A percentile compares a stretch with the other conserved stretches of the same genome.
phyloP scores from a whole-genome alignment of 2,888 invertebrate genomes.

The Chironomus riparius region DNA sequence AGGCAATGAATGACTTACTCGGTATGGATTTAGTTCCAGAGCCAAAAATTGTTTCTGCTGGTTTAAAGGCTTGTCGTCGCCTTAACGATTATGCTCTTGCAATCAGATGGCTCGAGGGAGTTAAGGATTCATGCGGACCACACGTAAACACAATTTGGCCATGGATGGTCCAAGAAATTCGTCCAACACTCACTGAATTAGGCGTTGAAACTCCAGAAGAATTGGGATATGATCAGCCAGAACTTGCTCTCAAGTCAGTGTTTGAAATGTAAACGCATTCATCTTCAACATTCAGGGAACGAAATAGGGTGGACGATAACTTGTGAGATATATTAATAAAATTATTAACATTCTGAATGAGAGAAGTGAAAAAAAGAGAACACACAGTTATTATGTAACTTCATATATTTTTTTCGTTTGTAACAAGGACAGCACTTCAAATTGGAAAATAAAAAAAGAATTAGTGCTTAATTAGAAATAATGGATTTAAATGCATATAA shows the following conservation, averaged over 20 bases:
- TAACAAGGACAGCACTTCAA: neutral
- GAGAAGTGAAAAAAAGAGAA: neutral
- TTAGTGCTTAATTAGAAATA: conserved; percentile 14
- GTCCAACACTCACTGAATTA: conserved; percentile 77
- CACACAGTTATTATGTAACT: conserved; percentile 6
- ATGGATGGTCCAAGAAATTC: conserved; percentile 75
- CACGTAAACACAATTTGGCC: conserved; percentile 66
- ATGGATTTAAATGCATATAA: neutral
- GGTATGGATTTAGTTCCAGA: conserved; percentile 83
- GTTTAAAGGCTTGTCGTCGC: conserved; percentile 75
- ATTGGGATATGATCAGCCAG: conserved; percentile 89
- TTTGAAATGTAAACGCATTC: conserved; percentile 7
- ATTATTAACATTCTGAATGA: neutral
- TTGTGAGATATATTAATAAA: neutral
- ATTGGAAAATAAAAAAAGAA: conserved; percentile 1
- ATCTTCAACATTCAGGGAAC: neutral
- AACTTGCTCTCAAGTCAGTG: conserved; percentile 58
- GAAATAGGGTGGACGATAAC: neutral
- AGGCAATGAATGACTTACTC: conserved; percentile 70
- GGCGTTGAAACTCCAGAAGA: conserved; percentile 86
- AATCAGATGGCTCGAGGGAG: conserved; percentile 63
- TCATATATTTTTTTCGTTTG: neutral
- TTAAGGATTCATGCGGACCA: conserved; percentile 71
- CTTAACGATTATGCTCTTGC: conserved; percentile 84
- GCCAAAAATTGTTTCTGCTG: conserved; percentile 71